Conservation (phyloP, 2,797 vertebrate species). For the Myotis findleyi region DNA sequence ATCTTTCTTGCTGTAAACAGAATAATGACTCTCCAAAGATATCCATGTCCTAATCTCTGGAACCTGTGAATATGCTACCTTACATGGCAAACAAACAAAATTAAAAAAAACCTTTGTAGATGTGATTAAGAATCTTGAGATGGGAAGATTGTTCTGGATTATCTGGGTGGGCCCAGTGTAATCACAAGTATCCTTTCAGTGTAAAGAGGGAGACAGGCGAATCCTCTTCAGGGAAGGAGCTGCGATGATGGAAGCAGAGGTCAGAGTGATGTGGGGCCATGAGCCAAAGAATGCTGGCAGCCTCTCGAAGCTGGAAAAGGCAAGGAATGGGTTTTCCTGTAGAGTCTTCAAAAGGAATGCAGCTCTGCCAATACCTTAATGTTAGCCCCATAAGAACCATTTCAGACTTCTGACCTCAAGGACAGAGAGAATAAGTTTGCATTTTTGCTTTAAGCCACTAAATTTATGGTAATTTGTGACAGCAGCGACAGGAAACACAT, state of each 20-base stretch:
- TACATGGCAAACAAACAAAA: neutral
- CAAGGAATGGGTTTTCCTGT: neutral
- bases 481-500: neutral
- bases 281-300: neutral
- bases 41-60: neutral
- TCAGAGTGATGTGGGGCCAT: neutral
- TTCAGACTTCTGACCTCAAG: neutral
- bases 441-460: neutral
- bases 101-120: neutral
- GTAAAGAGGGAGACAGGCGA: neutral
- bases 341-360: neutral
- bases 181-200: neutral
- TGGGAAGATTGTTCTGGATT: neutral
- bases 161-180: neutral
- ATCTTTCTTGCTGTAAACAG: neutral
- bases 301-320: neutral
- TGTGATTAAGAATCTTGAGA: conserved; percentile 21
- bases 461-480: neutral
- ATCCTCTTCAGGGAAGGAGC: neutral
- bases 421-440: neutral
- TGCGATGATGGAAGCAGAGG: neutral
- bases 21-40: neutral
- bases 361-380: neutral
- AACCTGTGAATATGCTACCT: neutral
- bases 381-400: neutral